Evolutionary conservation across 2,797 vertebrate species (phyloP).

Genomic region (Ctenopoma multispine): DNA sequence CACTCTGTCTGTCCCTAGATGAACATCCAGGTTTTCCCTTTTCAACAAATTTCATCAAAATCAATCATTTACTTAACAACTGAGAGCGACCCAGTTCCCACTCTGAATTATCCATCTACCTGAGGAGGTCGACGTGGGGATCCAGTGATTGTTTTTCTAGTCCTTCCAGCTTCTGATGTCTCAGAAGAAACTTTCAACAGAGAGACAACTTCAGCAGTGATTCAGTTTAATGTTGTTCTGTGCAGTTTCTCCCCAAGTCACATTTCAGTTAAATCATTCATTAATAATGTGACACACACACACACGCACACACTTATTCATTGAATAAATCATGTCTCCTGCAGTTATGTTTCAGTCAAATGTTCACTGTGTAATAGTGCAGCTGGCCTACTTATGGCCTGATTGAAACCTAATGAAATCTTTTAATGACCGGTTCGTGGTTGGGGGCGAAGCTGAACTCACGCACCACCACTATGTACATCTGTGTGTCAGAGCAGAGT

Average conservation of each 20-base stretch:
- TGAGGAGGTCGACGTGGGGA: constrained; percentile 10
- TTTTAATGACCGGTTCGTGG: constrained; percentile 75
- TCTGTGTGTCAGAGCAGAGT: constrained; percentile 3
- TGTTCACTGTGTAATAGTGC: constrained; percentile 53
- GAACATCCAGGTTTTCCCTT: constrained; percentile 43
- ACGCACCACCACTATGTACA: constrained; percentile 12
- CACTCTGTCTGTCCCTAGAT: constrained; percentile 26
- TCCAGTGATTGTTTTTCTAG: constrained; percentile 21
- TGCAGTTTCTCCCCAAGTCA: constrained; percentile 36
- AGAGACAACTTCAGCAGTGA: constrained; percentile 47
- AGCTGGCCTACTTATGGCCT: constrained; percentile 68
- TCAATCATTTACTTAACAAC: constrained; percentile 44
- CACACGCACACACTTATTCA: constrained; percentile 49
- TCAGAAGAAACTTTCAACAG: constrained; percentile 48
- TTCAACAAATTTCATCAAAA: constrained; percentile 56
- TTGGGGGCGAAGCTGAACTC: constrained; percentile 38
- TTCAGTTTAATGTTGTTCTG: constrained; percentile 54
- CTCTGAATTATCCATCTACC: constrained; percentile 37
- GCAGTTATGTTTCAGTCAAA: constrained; percentile 73
- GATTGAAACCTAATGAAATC: constrained; percentile 78
- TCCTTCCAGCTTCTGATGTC: constrained; percentile 38
- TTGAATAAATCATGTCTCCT: constrained; percentile 72
- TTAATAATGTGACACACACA: constrained; percentile 39
- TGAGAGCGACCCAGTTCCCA: constrained; percentile 20
- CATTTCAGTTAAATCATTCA: constrained; percentile 52